These are phyloP conservation scores for Chaenogobius annularis DNA, from an alignment of 2,113 vertebrate genomes.

Conservation along the genomic window DNA sequence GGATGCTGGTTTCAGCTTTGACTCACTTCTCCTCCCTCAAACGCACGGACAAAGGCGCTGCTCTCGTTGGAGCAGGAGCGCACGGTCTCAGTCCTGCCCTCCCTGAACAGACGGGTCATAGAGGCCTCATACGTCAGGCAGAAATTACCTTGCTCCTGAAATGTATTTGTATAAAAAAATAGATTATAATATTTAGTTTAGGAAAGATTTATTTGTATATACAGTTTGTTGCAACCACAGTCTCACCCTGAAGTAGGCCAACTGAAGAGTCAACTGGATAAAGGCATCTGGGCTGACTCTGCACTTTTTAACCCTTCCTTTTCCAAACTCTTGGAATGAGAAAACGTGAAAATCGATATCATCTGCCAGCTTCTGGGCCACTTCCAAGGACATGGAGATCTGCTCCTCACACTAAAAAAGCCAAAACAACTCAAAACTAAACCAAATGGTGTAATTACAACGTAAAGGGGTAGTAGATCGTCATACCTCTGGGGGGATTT, in stretches of 20 bases:
- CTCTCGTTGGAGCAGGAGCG: conserved; percentile 83
- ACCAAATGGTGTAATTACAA: background rate
- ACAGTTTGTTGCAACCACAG: background rate
- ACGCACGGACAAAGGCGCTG: conserved; percentile 78
- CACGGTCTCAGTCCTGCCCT: conserved; percentile 88
- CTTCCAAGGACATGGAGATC: conserved; percentile 77
- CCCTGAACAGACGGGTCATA: conserved; percentile 87
- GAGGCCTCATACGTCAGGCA: conserved; percentile 86
- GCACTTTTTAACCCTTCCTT: conserved; percentile 88
- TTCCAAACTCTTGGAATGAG: conserved; percentile 85
- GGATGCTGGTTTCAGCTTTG: background rate
- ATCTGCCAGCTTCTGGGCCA: conserved; percentile 81
- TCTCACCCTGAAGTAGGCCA: conserved; percentile 90
- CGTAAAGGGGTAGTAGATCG: background rate
- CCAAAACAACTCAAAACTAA: background rate
- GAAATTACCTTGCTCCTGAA: conserved; percentile 81
- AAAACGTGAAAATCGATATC: conserved; percentile 89
- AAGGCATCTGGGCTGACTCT: conserved; percentile 92
- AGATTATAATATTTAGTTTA: background rate
- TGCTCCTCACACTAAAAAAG: conserved; percentile 72
- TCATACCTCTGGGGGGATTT: conserved; percentile 83
- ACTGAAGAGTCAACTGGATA: conserved; percentile 89
- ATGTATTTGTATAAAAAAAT: background rate
- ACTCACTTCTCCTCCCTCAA: conserved; percentile 75
- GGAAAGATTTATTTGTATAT: background rate